Evolutionary conservation across 2,113 vertebrate genomes (phyloP).

Genomic region (Zapus hudsonius): DNA sequence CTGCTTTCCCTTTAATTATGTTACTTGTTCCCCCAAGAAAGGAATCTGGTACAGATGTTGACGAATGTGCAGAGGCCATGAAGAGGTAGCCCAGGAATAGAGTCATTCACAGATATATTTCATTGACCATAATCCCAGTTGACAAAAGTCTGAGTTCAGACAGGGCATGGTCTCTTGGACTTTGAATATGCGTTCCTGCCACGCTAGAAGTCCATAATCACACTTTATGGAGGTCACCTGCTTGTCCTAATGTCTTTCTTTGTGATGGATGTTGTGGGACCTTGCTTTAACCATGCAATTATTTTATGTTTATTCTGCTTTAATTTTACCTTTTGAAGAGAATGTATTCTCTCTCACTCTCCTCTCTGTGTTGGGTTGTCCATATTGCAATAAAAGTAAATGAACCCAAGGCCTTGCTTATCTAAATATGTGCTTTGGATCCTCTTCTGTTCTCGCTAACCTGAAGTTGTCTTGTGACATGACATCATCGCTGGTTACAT

Average conservation of each 20-base stretch:
- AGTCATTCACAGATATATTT: background rate
- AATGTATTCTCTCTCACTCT: background rate
- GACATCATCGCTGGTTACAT: background rate
- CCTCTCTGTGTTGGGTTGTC: background rate
- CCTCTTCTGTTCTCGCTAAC: background rate
- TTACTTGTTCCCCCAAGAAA: background rate
- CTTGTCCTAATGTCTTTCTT: background rate
- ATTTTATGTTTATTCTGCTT: background rate
- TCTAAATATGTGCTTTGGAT: background rate
- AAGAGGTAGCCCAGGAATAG: background rate
- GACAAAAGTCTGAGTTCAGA: background rate
- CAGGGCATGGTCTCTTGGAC: too few relatives aligned
- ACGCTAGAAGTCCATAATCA: background rate
- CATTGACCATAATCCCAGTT: background rate
- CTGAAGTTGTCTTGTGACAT: background rate
- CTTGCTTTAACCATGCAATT: background rate
- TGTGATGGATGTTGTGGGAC: background rate
- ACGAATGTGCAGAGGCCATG: background rate
- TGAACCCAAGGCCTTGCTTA: too few relatives aligned
- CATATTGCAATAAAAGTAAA: background rate
- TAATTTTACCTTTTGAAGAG: background rate
- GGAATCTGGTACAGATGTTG: background rate
- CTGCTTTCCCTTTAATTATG: background rate
- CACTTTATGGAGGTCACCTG: background rate
- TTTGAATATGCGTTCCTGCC: background rate